These are phyloP conservation scores for Brachionus calyciflorus DNA, from an alignment of 1,140 invertebrate species.

Conservation along the genomic window DNA sequence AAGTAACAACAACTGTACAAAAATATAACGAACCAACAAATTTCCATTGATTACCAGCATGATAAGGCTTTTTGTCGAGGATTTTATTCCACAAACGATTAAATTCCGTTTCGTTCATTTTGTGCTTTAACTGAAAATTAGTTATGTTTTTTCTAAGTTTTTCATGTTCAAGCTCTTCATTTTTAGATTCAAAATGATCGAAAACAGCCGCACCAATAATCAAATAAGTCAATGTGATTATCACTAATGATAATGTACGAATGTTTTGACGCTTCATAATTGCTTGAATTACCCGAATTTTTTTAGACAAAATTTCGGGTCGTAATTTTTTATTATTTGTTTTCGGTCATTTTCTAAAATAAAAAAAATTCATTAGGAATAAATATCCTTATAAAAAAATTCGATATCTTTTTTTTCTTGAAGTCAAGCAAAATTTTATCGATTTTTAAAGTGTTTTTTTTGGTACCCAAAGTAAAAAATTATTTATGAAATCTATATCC, in stretches of 20 bases:
- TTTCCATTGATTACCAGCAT: slow-evolving; percentile 47
- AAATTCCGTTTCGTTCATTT: slow-evolving; percentile 46
- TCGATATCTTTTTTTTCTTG: no score
- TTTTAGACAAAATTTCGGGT: no score
- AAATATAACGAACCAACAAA: slow-evolving; percentile 48
- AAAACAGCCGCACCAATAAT: slow-evolving; percentile 48
- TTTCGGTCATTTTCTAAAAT: no score
- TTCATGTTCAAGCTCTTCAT: not conserved
- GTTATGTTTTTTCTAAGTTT: not conserved
- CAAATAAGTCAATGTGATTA: slow-evolving; percentile 47
- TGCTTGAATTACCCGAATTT: no score
- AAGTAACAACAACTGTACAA: slow-evolving; percentile 46
- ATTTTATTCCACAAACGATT: slow-evolving; percentile 33
- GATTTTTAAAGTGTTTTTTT: no score
- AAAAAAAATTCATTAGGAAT: no score
- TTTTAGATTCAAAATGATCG: slow-evolving; percentile 43
- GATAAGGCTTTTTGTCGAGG: slow-evolving; percentile 45
- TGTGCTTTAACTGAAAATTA: not conserved
- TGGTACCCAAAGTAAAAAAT: no score
- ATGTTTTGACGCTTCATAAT: slow-evolving; percentile 48
- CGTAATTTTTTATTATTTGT: no score
- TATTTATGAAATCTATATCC: no score
- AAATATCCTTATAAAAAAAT: no score
- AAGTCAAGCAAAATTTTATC: no score
- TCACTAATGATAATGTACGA: slow-evolving; percentile 45